Base-by-base conservation (phyloP, 1,140 invertebrate species). In the Drosophila asahinai region DNA sequence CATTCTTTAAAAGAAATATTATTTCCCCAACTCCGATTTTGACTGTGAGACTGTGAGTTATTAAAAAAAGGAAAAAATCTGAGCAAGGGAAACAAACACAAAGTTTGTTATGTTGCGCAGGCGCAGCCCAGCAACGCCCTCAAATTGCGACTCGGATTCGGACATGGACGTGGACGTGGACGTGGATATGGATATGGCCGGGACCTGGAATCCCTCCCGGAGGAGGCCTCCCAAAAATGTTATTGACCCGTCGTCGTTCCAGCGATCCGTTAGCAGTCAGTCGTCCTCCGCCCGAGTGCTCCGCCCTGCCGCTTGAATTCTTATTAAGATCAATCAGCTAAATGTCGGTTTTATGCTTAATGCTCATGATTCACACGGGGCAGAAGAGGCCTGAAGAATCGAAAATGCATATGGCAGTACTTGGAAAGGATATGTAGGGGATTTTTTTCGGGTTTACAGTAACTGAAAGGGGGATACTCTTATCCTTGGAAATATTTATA, bases 251-350 rank as follows among this genome's bases (percentile, higher is more conserved):
- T 77, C 51, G 25, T 38, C 52, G 52, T 15, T 57, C 33, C 72
- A 59, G 17, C 73, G 70, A 89, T 90, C 84, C 86, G 84, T 89
- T 89, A 89, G 80, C 77, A 58, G 49, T 55, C 58, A 89, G 80
- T 68, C 70, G 47, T 59, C 52, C 70, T 42, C 51, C 38, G 42
- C 57, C 47, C 57, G 52, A 52, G 9, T 61, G 40, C 45, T 38
- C 49, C 59, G 40, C 57, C 79, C 57, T 33, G 33, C 73, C 38
- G 57, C 68, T 68, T 52, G 76, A 90, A 89, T 89, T 89, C 84
- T 89, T 89, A 89, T 89, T 89, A 89, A 89, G 84, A 89, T 89
- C 84, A 89, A 89, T 89, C 84, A 89, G 84, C 84, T 89, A 90
- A 89, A 90, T 84, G 84, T 87, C 83, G 84, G 86, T 89, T 89